These are phyloP conservation scores for Enteromius anoplus DNA, from an alignment of 2,797 vertebrate species.

Conservation along the genomic window DNA sequence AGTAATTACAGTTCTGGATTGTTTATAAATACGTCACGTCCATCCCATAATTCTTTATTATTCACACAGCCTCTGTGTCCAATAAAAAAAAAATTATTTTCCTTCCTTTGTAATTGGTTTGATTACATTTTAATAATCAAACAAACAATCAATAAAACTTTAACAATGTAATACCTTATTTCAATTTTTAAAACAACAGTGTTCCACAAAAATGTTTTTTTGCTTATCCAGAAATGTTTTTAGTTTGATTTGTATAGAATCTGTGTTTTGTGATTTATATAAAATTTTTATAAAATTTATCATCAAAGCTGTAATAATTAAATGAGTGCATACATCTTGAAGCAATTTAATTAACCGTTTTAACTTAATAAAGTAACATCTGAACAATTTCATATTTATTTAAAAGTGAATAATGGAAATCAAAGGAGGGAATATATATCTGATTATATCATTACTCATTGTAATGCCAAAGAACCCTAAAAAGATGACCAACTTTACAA, in stretches of 20 bases:
- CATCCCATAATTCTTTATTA: constrained; percentile 50
- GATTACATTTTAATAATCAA: not conserved
- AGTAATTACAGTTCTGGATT: constrained; percentile 66
- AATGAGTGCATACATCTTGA: not conserved
- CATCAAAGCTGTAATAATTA: not conserved
- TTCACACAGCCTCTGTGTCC: not conserved
- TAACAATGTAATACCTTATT: not conserved
- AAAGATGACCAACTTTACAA: too few relatives aligned
- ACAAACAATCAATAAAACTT: not conserved
- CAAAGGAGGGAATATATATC: not conserved
- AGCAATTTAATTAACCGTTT: not conserved
- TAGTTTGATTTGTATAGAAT: not conserved
- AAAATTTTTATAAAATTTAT: not conserved
- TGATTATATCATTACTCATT: too few relatives aligned
- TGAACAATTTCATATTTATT: not conserved
- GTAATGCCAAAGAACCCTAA: too few relatives aligned
- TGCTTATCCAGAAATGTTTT: not conserved
- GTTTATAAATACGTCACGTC: constrained; percentile 66
- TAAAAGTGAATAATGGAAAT: not conserved
- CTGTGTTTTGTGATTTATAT: not conserved
- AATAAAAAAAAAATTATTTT: not conserved
- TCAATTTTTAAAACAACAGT: not conserved
- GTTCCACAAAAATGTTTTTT: not conserved
- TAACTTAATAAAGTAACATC: too few relatives aligned
- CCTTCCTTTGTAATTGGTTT: not conserved